Percentiles rank a stretch among this genome's conserved stretches.
Conservation (phyloP, 2,888 invertebrate species). For the Julus scanicus region DNA sequence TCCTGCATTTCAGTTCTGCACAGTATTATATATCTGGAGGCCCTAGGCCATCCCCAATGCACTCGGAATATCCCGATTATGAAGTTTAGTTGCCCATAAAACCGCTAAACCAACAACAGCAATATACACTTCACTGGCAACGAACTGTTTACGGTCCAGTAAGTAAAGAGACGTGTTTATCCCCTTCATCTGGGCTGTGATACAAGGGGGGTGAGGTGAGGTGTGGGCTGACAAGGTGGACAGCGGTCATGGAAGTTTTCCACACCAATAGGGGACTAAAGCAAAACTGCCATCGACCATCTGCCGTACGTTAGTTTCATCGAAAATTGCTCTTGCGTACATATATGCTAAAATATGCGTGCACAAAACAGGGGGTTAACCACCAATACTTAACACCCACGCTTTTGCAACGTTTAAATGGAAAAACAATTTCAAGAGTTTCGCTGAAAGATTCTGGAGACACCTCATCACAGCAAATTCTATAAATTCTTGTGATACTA, state of each 20-base stretch:
- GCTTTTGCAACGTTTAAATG: background rate
- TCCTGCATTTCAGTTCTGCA: background rate
- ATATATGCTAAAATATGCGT: background rate
- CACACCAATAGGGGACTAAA: background rate
- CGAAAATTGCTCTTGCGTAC: constrained; percentile 35
- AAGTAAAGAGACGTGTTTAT: constrained; percentile 43
- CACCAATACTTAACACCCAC: background rate
- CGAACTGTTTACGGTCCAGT: constrained; percentile 50
- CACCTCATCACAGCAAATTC: too few relatives aligned
- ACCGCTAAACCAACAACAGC: constrained; percentile 50
- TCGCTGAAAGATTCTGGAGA: background rate
- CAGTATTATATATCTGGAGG: background rate
- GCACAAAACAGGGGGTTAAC: background rate
- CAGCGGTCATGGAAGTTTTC: background rate
- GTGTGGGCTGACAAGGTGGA: background rate
- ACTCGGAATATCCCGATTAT: constrained; percentile 48
- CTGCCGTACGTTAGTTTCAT: background rate
- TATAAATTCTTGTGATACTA: too few relatives aligned
- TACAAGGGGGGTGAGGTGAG: background rate
- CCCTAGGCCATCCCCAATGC: background rate
- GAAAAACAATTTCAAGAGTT: background rate
- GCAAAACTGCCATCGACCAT: background rate
- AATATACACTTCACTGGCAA: constrained; percentile 49
- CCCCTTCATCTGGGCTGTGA: background rate
- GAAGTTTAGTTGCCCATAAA: constrained; percentile 50